These are phyloP conservation scores for Dermolepida albohirtum DNA, from an alignment of 2,888 invertebrate genomes.

Conservation along the genomic window DNA sequence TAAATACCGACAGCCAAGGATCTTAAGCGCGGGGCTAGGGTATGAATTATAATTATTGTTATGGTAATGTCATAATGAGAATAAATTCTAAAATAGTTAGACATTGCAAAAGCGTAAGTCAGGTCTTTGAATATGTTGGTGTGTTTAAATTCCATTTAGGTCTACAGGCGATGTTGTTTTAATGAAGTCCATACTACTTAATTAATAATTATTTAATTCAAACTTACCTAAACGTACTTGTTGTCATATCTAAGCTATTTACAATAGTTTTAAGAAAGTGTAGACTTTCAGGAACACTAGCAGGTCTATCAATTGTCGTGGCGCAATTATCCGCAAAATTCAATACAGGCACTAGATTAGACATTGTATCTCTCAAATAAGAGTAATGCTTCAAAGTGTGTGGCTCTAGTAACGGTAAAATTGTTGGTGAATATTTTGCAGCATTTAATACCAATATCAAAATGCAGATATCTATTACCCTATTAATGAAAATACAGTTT, in stretches of 20 bases:
- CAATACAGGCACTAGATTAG: constrained; percentile 84
- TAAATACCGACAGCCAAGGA: no score
- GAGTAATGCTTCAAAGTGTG: constrained; percentile 94
- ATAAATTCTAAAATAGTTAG: no score
- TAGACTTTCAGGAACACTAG: constrained; percentile 74
- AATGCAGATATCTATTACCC: constrained; percentile 79
- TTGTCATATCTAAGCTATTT: constrained; percentile 77
- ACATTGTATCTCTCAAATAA: constrained; percentile 92
- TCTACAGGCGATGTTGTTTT: no score
- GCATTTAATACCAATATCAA: constrained; percentile 95
- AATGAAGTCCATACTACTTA: no score
- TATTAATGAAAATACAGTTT: constrained; percentile 37
- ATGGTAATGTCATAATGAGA: no score
- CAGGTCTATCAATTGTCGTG: constrained; percentile 61
- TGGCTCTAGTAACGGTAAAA: constrained; percentile 91
- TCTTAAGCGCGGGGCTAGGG: no score
- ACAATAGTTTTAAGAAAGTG: constrained; percentile 81
- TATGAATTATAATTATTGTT: no score
- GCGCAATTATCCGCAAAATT: constrained; percentile 65
- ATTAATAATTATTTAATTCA: background rate
- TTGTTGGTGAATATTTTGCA: constrained; percentile 89
- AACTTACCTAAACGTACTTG: constrained; percentile 68
- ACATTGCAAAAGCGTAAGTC: no score
- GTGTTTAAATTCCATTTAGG: no score
- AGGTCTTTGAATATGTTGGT: no score